Conservation (phyloP, 2,888 invertebrate genomes). For the Siphlonurus alternatus region DNA sequence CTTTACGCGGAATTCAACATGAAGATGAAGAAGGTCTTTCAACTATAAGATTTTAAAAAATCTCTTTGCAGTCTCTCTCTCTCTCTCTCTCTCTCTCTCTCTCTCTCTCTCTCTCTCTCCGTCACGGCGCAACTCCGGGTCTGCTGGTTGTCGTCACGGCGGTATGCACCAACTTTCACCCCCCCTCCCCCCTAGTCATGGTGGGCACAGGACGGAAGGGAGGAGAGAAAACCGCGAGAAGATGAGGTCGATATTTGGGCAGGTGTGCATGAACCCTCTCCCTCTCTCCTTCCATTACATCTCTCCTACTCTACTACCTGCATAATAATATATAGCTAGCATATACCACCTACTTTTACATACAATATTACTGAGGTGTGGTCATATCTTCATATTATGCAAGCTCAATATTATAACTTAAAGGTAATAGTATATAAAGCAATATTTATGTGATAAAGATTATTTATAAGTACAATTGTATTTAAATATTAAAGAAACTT, state of each 20-base stretch:
- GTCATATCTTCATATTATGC: no score
- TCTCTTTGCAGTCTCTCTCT: neutral
- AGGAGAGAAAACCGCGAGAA: neutral
- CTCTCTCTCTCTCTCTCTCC: conserved; percentile 3
- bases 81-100: neutral
- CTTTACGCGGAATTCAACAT: neutral
- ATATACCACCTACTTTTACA: no score
- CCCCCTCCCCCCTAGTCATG: no score
- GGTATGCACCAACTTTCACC: neutral
- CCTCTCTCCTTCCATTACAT: neutral
- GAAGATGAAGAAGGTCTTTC: neutral
- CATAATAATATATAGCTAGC: no score
- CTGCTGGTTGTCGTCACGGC: neutral
- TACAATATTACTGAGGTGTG: no score
- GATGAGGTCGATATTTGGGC: neutral
- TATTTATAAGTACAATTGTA: no score
- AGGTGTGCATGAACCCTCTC: neutral
- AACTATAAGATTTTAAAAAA: neutral
- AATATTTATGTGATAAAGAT: no score
- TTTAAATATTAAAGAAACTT: no score
- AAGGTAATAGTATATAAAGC: no score
- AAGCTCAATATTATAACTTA: no score
- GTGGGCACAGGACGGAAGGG: neutral
- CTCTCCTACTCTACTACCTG: no score
- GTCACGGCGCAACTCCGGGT: neutral